A percentile compares a stretch with the other conserved stretches of the same genome.
These are phyloP conservation scores for Slavum lentiscoides DNA, from an alignment of 2,888 invertebrate genomes.

Conservation along the genomic window DNA sequence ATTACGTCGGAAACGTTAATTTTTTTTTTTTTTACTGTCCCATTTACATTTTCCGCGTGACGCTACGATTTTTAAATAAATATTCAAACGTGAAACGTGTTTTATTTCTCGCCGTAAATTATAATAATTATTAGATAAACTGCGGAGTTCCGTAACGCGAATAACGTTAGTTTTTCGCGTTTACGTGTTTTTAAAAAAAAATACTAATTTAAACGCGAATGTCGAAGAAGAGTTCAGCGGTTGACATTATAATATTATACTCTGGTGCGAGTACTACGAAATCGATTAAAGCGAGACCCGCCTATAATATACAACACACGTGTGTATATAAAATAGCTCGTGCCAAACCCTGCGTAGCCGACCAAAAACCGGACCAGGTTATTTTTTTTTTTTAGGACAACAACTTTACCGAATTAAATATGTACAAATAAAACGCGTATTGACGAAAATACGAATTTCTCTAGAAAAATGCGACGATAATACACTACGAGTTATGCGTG, in stretches of 20 bases:
- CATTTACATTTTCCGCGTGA: no score
- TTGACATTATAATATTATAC: background rate
- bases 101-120: background rate
- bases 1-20: no score
- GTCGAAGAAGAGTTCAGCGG: background rate
- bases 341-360: background rate
- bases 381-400: conserved; percentile 37
- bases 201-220: conserved; percentile 15
- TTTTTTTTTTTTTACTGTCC: no score
- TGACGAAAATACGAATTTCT: conserved; percentile 23
- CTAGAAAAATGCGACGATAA: conserved; percentile 27
- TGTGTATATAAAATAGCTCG: no score
- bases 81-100: background rate
- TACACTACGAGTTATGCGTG: background rate
- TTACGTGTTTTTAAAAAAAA: background rate
- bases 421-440: background rate
- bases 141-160: no score
- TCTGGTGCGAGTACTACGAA: background rate
- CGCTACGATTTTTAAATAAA: no score
- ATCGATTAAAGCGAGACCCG: background rate
- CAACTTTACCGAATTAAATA: conserved; percentile 29
- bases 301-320: background rate
- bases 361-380: conserved; percentile 41
- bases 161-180: background rate
- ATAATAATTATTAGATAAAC: background rate